A percentile compares a stretch with the other conserved stretches of the same genome.
phyloP scores from a whole-genome alignment of 2,113 vertebrate species.

The Clupea harengus region DNA sequence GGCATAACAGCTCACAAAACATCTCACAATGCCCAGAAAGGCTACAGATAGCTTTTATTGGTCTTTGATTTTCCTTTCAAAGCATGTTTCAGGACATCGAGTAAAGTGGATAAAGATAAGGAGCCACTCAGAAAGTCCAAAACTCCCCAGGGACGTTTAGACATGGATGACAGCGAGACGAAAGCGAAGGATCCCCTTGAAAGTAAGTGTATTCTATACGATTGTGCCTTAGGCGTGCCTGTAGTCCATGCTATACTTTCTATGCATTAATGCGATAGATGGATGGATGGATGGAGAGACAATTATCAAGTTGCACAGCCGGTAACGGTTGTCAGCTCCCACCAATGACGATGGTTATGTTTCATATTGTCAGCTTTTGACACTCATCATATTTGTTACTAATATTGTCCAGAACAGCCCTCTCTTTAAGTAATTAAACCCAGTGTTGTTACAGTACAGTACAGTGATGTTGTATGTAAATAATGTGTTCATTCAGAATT shows the following conservation, averaged over 20 bases:
- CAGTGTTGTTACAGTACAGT: neutral
- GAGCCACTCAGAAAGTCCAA: constrained; percentile 79
- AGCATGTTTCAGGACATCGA: constrained; percentile 61
- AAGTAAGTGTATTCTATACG: constrained; percentile 72
- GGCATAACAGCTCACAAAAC: no score
- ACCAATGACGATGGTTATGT: no score
- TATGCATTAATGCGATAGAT: no score
- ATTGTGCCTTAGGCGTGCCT: neutral
- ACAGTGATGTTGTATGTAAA: neutral
- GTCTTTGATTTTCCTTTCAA: neutral
- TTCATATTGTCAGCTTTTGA: no score
- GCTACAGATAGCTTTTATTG: no score
- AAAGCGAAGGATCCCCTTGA: constrained; percentile 76
- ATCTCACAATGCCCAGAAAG: no score
- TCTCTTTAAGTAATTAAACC: neutral
- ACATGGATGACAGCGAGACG: constrained; percentile 73
- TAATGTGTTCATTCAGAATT: constrained; percentile 67
- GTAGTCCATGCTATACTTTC: no score
- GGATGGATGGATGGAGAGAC: no score
- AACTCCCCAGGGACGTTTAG: constrained; percentile 86
- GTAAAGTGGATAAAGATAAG: constrained; percentile 59
- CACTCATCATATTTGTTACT: no score
- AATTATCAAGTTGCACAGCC: no score
- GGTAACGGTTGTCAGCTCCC: no score
- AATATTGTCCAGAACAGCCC: neutral